Evolutionary conservation across 2,113 vertebrate species (phyloP).

Genomic region (Corythaixoides concolor): DNA sequence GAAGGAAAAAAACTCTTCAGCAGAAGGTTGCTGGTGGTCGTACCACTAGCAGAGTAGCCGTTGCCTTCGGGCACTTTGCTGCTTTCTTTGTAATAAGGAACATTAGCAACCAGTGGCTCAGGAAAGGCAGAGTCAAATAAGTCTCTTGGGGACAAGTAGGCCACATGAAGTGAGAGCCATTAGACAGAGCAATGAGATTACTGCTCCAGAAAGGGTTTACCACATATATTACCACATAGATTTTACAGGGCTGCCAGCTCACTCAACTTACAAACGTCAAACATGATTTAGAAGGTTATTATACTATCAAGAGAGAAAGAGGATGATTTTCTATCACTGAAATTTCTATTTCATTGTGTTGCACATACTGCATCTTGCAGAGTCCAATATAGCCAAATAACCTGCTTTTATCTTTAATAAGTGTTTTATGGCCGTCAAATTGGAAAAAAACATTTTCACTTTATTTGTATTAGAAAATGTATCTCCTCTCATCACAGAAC

Average conservation of each 20-base stretch:
- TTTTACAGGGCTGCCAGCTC: constrained; percentile 80
- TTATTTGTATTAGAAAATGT: constrained; percentile 55
- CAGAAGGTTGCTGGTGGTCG: constrained; percentile 76
- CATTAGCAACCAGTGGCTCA: constrained; percentile 90
- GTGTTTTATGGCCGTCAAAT: constrained; percentile 59
- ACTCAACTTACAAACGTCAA: constrained; percentile 87
- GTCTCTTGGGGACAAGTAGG: constrained; percentile 73
- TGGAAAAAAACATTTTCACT: constrained; percentile 41
- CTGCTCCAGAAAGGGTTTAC: constrained; percentile 79
- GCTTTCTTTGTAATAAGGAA: constrained; percentile 74
- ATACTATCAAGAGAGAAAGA: constrained; percentile 67
- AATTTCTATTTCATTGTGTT: constrained; percentile 64
- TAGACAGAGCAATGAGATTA: constrained; percentile 89
- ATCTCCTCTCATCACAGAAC: constrained; percentile 5
- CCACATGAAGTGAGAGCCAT: constrained; percentile 83
- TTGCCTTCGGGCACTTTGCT: constrained; percentile 73
- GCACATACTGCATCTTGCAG: not conserved
- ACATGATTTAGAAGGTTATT: constrained; percentile 91
- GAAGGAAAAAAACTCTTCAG: no score
- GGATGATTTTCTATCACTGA: constrained; percentile 66
- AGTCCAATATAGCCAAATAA: constrained; percentile 49
- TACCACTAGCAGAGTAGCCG: constrained; percentile 53
- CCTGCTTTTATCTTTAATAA: constrained; percentile 64
- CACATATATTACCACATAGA: constrained; percentile 77
- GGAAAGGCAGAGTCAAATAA: constrained; percentile 73